A percentile compares a stretch with the other conserved stretches of the same genome.
These are phyloP conservation scores for Chironomus riparius DNA, from an alignment of 2,888 invertebrate genomes.

Conservation along the genomic window DNA sequence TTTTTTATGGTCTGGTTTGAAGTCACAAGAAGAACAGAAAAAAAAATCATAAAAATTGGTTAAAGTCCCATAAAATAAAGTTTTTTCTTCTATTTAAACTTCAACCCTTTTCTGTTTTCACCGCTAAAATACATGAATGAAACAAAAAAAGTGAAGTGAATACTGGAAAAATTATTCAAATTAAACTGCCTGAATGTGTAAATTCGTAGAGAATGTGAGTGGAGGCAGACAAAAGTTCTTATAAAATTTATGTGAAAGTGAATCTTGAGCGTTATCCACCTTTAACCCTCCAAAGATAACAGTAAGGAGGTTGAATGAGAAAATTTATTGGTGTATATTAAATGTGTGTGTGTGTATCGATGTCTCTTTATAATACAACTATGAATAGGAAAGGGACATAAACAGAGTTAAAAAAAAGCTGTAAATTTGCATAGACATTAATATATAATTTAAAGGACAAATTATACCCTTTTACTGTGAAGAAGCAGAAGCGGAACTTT, in stretches of 20 bases:
- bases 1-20: not conserved
- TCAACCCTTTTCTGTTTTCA: not conserved
- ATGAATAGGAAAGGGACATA: not conserved
- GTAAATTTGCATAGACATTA: slow-evolving; percentile 8
- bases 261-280: not conserved
- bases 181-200: not conserved
- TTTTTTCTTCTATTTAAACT: not conserved
- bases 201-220: not conserved
- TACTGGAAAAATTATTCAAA: not conserved
- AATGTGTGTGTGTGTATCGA: not conserved
- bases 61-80: not conserved
- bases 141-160: not conserved
- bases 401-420: not conserved
- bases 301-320: not conserved
- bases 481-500: not conserved
- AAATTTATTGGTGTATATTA: not conserved
- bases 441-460: slow-evolving; percentile 4
- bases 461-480: not conserved
- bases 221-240: not conserved
- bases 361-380: not conserved
- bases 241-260: not conserved
- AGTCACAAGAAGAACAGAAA: not conserved
- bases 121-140: not conserved
- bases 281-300: not conserved
- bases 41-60: not conserved